Base-by-base conservation (phyloP, 2,113 vertebrate genomes). In the Chaenocephalus aceratus region DNA sequence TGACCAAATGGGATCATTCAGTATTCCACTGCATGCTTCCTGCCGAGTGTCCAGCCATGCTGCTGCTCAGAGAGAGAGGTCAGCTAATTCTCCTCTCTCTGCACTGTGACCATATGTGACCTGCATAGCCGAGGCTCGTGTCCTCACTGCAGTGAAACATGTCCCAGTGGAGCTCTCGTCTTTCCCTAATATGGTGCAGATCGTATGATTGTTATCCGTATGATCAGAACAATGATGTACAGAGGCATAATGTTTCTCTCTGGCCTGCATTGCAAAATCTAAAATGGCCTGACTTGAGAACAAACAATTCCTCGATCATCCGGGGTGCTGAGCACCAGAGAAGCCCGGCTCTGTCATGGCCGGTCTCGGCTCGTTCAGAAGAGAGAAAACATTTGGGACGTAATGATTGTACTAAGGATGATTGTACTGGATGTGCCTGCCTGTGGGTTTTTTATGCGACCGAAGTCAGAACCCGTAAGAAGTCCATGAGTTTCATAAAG, bases 61-160 rank as follows among this genome's bases (percentile, higher is more conserved):
- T 52, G 14, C 51, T 60, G 70, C 73, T 67, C 41, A 69, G 65
- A 46, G 56, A 83, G 72, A 81, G 66, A 57, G 56, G 44, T 75
- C 61, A 63, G 61, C 72, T 82, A 26, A 61, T 67, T 52, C 36
- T 9, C 58, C 45, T 58, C 53, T 49, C 53, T 69, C 21, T 45
- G 71, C 64, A 34, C 26, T 73, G 44, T 80, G 73, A 88, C 74
- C 73, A 83, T 79, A 66, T 82, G 76, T 83, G 83, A 86, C 83
- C 80, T 82, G 63, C 48, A 72, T 57, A 49, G 6, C 41, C 26
- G 46, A 61, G 57, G 16, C 14, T 51, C 5, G 0, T 34, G 51
- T 70, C 70, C n/a, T 21, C 21, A 15, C 5, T 34, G 56, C 57
- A 21, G 3, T 0, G 4, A 59, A 59, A 51, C 11, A 54, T 3